phyloP scores from a whole-genome alignment of 2,113 vertebrate species.

The Petrocephalus microphthalmus region DNA sequence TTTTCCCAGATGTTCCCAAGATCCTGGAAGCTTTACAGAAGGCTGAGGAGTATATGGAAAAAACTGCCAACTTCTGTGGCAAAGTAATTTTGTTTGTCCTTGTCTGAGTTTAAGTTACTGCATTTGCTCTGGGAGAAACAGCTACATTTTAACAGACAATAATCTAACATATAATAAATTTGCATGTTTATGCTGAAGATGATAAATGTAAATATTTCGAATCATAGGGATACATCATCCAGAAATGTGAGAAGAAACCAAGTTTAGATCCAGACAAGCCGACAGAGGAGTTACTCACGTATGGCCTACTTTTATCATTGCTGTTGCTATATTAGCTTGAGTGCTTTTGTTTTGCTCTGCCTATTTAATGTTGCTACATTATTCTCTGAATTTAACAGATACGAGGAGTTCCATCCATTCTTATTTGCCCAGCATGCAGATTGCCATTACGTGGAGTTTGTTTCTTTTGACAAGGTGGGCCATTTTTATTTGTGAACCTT shows the following conservation, averaged over 20 bases:
- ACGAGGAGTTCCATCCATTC: constrained; percentile 97
- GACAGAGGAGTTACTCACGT: constrained; percentile 89
- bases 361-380: background rate
- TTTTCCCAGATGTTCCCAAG: constrained; percentile 54
- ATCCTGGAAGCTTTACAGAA: constrained; percentile 74
- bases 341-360: background rate
- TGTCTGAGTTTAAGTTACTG: background rate
- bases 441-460: constrained; percentile 80
- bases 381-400: constrained; percentile 58
- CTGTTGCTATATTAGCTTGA: background rate
- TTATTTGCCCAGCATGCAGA: constrained; percentile 84
- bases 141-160: background rate
- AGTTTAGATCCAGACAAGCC: constrained; percentile 71
- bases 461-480: constrained; percentile 88
- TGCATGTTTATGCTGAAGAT: background rate
- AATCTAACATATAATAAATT: background rate
- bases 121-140: background rate
- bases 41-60: constrained; percentile 80
- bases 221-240: constrained; percentile 85
- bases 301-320: constrained; percentile 36
- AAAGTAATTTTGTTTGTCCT: constrained; percentile 60
- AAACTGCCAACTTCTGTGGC: constrained; percentile 68
- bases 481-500: background rate
- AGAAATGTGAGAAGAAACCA: constrained; percentile 89
- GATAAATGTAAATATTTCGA: background rate